Conservation (phyloP, 1,140 invertebrate genomes). For the Drosophila pseudoananassae region DNA sequence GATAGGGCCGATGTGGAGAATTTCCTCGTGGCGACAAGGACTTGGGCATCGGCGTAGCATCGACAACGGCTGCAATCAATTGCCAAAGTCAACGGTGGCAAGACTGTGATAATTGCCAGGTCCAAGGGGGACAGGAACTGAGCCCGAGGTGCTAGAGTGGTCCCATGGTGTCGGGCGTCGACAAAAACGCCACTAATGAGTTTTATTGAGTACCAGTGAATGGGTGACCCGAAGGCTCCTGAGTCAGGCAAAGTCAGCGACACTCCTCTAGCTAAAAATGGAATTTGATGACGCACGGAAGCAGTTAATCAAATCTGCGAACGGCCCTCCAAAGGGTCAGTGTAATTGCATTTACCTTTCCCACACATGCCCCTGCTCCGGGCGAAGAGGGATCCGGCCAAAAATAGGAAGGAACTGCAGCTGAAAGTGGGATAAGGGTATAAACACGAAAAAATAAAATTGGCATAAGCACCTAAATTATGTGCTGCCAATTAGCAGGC, state of each 20-base stretch:
- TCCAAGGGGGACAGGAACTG: constrained; percentile 24
- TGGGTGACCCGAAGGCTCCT: constrained; percentile 5
- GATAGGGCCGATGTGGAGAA: constrained; percentile 13
- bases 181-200: constrained; percentile 82
- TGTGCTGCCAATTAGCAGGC: constrained; percentile 79
- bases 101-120: constrained; percentile 77
- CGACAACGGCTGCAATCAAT: constrained; percentile 77
- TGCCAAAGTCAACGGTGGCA: constrained; percentile 77
- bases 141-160: constrained; percentile 13
- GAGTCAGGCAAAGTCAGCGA: background rate
- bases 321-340: constrained; percentile 49
- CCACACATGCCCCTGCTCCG: constrained; percentile 26
- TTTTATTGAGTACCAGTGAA: constrained; percentile 74
- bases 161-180: constrained; percentile 16
- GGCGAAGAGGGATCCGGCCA: constrained; percentile 5
- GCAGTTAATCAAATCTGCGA: constrained; percentile 81
- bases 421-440: constrained; percentile 43
- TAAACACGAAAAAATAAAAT: constrained; percentile 69
- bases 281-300: constrained; percentile 80
- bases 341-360: constrained; percentile 66
- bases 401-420: constrained; percentile 50
- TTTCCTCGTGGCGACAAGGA: constrained; percentile 43
- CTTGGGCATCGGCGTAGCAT: constrained; percentile 39
- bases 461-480: constrained; percentile 80
- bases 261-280: constrained; percentile 46